Evolutionary conservation across 2,888 invertebrate species (phyloP).

Genomic region (Actias luna): DNA sequence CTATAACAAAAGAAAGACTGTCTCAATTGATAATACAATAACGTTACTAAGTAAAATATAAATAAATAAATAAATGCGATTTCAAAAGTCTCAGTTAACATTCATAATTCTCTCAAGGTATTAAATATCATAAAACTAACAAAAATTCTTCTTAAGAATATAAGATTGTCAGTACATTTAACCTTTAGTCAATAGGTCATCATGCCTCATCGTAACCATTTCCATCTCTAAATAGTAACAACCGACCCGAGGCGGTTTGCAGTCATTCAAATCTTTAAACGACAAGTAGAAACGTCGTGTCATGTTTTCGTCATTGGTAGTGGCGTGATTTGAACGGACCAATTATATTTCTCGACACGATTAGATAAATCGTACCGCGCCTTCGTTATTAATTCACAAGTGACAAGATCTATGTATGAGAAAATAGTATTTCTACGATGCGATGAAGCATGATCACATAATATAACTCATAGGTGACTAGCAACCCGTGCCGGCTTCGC

Average conservation of each 20-base stretch:
- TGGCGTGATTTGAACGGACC: slow-evolving; percentile 73
- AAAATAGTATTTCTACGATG: no score
- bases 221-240: background rate
- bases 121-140: no score
- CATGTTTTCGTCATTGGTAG: slow-evolving; percentile 59
- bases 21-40: no score
- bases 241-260: background rate
- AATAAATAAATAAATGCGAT: no score
- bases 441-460: no score
- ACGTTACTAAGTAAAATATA: no score
- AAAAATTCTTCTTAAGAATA: no score
- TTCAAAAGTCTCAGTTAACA: no score
- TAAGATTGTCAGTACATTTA: background rate
- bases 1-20: no score
- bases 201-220: background rate
- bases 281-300: slow-evolving; percentile 53
- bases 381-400: slow-evolving; percentile 24
- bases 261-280: slow-evolving; percentile 20
- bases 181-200: background rate
- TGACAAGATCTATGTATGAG: background rate
- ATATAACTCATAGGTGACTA: no score
- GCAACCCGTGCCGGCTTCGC: no score
- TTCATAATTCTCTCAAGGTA: no score
- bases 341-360: slow-evolving; percentile 59
- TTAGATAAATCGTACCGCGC: slow-evolving; percentile 58